Evolutionary conservation across 92 coral and sea anemone species (phyloP), one percentile per base, ranked within the genome.

Genomic region (Epizoanthus scotinus): DNA sequence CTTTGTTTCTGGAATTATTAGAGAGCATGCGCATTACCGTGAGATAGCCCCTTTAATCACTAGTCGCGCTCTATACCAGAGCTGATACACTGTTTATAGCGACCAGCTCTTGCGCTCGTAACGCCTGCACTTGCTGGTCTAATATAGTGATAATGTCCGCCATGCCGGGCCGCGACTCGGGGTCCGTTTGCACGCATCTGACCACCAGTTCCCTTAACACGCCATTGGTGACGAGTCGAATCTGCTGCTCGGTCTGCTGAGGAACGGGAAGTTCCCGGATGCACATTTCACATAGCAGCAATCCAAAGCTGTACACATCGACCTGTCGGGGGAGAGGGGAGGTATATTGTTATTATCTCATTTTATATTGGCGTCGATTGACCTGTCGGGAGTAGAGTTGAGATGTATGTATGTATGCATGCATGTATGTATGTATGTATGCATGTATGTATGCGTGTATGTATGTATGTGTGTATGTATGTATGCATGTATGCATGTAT

Each of bases 211-310:
- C 98, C 36, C 98, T 91, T 21, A 94, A 85, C 49, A 92, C 94
- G 18, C 93, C 95, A 62, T 87, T 94, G 34, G 97, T 92, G 38
- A 94, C 93, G 84, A 90, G 87, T 78, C 85, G 69, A 77, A 94
- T 88, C 83, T 94, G 98, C 49, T 94, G 91, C 58, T 84, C 87
- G 70, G 86, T 90, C 71, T 94, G 98, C 85, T 87, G 88, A 0
- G 97, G 97, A 28, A 92, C 97, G 27, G 98, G 98, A 60, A 95
- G 89, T 68, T 95, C 98, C 27, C 98, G 91, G 78, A 91, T 86
- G 69, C 97, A 95, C 95, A 95, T 87, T 78, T 95, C 98, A 50
- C 98, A 93, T 70, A 95, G 73, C 15, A 95, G 90, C 38, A 95
- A 64, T 13, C 98, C 98, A 68, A 90, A 95, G 67, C 98, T 95